These are phyloP conservation scores for Pipistrellus nathusii DNA, from an alignment of 2,797 vertebrate genomes.

Conservation along the genomic window DNA sequence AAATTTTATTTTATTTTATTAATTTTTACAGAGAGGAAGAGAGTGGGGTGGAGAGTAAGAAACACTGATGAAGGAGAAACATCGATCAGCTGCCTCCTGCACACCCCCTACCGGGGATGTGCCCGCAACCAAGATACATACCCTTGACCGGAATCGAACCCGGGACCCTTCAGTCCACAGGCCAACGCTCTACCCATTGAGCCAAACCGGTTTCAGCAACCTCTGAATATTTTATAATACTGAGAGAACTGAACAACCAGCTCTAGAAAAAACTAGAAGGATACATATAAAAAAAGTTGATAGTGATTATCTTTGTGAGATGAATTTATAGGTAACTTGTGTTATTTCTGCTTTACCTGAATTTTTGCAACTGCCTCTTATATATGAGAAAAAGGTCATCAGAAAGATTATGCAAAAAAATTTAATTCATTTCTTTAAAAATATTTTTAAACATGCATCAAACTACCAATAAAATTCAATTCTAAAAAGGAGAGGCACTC, in stretches of 20 bases:
- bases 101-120: no score
- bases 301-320: neutral
- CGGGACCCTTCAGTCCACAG: no score
- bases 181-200: no score
- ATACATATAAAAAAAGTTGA: neutral
- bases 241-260: constrained; percentile 37
- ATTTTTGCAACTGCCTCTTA: constrained; percentile 19
- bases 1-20: no score
- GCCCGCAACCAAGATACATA: no score
- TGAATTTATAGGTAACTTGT: neutral
- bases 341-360: neutral
- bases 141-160: no score
- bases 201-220: neutral
- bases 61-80: no score
- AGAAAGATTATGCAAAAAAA: constrained; percentile 25
- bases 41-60: no score
- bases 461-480: neutral
- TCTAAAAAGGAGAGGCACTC: constrained; percentile 83
- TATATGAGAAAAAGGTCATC: neutral
- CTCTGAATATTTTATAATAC: neutral
- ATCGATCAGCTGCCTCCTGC: no score
- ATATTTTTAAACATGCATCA: neutral
- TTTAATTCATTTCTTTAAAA: neutral
- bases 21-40: no score
- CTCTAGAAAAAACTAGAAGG: neutral